Conservation (phyloP, 1,140 invertebrate genomes). For the Drosophila subpulchrella region DNA sequence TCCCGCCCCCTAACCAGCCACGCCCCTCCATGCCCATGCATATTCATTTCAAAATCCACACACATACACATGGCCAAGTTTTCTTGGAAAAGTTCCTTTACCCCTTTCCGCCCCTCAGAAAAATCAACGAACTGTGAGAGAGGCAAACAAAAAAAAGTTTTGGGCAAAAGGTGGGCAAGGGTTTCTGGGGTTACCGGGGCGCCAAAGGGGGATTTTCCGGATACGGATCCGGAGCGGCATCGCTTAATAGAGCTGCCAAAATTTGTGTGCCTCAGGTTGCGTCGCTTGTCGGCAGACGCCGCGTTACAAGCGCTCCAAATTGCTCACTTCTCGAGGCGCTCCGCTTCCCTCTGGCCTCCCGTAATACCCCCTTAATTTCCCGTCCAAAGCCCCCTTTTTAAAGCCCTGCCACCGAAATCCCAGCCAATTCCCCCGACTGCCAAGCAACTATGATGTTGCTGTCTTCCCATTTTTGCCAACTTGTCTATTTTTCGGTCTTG, state of each 20-base stretch:
- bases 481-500: conserved; percentile 33
- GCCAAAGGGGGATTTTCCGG: conserved; percentile 17
- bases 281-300: conserved; percentile 55
- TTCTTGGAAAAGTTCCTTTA: conserved; percentile 64
- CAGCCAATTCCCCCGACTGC: conserved; percentile 72
- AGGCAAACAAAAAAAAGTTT: conserved; percentile 43
- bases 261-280: conserved; percentile 67
- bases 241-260: conserved; percentile 81
- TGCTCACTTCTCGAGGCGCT: conserved; percentile 41
- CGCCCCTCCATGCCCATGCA: conserved; percentile 52
- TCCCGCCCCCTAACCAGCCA: conserved; percentile 22
- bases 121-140: conserved; percentile 37
- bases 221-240: conserved; percentile 48
- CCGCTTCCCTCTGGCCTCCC: neutral
- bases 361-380: neutral
- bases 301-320: conserved; percentile 75
- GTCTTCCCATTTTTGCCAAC: conserved; percentile 34
- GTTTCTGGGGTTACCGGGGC: neutral
- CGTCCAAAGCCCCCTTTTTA: neutral
- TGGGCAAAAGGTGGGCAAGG: conserved; percentile 27
- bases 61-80: conserved; percentile 59
- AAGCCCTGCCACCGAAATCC: conserved; percentile 38
- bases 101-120: neutral
- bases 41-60: conserved; percentile 76
- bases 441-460: conserved; percentile 54